Conservation (phyloP, 2,113 vertebrate species). For the Pandion haliaetus region DNA sequence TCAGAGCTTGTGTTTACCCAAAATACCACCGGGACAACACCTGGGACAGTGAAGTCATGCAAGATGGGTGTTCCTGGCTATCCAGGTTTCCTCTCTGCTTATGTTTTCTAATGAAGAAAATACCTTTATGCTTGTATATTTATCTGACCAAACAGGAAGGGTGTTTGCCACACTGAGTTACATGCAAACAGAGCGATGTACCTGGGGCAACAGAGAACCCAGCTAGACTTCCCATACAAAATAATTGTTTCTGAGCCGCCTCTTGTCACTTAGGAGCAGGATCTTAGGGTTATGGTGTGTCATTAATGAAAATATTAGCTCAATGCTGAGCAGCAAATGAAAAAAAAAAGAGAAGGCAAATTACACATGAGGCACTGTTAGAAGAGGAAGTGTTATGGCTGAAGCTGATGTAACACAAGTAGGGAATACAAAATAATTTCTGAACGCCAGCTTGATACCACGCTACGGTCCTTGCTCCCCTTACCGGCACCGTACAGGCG, state of each 20-base stretch:
- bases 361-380: neutral
- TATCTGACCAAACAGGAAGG: neutral
- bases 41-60: neutral
- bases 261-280: neutral
- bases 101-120: neutral
- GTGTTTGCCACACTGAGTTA: neutral
- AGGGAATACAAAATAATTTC: neutral
- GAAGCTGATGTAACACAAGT: neutral
- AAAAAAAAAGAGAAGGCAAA: neutral
- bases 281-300: neutral
- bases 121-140: neutral
- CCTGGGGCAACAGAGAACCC: neutral
- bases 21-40: neutral
- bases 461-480: too few species aligned
- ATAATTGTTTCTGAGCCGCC: neutral
- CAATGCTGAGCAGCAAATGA: neutral
- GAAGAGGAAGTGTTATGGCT: neutral
- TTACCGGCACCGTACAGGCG: neutral
- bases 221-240: neutral
- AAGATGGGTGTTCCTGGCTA: neutral
- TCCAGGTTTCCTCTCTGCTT: neutral
- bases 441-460: neutral
- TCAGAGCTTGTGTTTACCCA: neutral
- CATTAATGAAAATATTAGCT: neutral
- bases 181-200: neutral